phyloP scores from a whole-genome alignment of 2,797 vertebrate species.

The Lycodopsis pacificus region DNA sequence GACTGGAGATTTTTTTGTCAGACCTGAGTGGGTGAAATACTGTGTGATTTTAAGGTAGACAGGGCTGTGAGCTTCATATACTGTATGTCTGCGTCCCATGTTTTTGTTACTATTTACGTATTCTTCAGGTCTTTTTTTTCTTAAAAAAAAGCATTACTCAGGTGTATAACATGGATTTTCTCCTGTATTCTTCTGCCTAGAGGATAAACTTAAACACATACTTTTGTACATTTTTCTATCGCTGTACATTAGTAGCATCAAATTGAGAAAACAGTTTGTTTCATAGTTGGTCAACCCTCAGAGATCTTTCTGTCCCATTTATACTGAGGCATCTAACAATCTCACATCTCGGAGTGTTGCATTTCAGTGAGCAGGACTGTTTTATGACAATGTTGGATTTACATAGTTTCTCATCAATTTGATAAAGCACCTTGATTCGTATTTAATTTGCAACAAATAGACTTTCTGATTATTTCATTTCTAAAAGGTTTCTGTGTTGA shows the following conservation, averaged over 20 bases:
- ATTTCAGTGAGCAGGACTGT: background rate
- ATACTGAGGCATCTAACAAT: background rate
- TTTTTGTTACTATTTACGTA: background rate
- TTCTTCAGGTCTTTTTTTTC: background rate
- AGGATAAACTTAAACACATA: background rate
- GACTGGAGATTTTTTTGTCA: slow-evolving; percentile 1
- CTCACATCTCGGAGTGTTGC: background rate
- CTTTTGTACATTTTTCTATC: background rate
- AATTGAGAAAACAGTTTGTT: background rate
- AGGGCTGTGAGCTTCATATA: no score
- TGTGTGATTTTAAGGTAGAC: background rate
- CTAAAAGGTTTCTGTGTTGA: background rate
- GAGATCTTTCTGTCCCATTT: background rate
- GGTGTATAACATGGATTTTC: background rate
- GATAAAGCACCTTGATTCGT: background rate
- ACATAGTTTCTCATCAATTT: background rate
- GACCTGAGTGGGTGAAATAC: slow-evolving; percentile 1
- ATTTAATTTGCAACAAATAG: background rate
- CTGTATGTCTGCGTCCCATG: background rate
- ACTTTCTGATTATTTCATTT: slow-evolving; percentile 3
- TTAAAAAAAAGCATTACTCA: no score
- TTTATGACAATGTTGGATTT: background rate
- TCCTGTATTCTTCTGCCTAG: background rate
- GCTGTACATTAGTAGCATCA: background rate
- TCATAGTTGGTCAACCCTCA: background rate